Evolutionary conservation across 37 sponge, comb jelly and placozoan species (phyloP).

Genomic region (Crambe crambe): DNA sequence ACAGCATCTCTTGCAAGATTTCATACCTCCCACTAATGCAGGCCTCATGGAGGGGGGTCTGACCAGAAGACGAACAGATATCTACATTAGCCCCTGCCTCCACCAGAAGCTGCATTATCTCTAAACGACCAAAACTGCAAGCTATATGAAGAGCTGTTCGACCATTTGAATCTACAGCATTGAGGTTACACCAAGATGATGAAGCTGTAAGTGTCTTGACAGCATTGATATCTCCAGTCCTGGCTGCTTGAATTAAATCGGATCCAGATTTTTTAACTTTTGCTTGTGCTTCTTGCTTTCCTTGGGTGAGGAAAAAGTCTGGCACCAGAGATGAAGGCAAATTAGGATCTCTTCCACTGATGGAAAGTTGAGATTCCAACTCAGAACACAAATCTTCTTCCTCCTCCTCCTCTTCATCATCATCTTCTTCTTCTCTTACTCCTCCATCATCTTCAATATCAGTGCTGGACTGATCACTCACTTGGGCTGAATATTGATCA

Average conservation of each 20-base stretch:
- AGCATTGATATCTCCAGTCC: conserved; percentile 17
- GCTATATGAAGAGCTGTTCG: conserved; percentile 69
- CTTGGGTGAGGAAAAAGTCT: neutral
- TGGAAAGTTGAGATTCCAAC: neutral
- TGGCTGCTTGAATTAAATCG: conserved; percentile 7
- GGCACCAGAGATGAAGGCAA: neutral
- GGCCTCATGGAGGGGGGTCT: conserved; percentile 82
- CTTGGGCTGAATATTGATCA: neutral
- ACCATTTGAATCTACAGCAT: conserved; percentile 9
- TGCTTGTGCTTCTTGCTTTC: neutral
- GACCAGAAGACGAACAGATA: conserved; percentile 27
- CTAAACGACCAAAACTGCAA: conserved; percentile 51
- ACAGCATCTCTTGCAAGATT: conserved; percentile 40
- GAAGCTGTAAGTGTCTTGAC: neutral
- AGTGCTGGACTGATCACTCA: neutral
- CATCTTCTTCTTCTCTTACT: neutral
- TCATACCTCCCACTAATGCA: conserved; percentile 67
- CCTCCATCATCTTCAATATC: too few relatives aligned
- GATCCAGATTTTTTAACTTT: neutral
- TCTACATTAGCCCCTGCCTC: conserved; percentile 43
- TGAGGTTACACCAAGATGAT: neutral
- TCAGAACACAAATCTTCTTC: neutral
- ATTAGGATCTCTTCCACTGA: neutral
- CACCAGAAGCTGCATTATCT: conserved; percentile 47
- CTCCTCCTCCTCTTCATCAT: neutral